Evolutionary conservation across 2,113 vertebrate genomes (phyloP), one percentile per base, ranked within the genome.

Genomic region (Neofelis nebulosa): DNA sequence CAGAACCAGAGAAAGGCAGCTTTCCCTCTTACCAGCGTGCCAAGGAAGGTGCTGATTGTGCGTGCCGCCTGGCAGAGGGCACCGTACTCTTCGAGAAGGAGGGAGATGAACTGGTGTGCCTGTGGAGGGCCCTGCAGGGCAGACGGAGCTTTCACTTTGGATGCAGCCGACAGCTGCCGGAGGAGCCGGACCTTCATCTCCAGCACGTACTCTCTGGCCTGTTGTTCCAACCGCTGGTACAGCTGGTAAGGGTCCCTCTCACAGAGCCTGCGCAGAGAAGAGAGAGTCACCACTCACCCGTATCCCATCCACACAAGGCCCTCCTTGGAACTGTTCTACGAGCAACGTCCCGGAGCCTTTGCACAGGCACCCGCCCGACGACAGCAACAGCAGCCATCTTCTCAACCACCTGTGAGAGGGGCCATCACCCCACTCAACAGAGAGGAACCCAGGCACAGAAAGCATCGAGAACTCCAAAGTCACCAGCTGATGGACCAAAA

Each of bases 231-330:
- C 19, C 99, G 99, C 93, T 99, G 99, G 97, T 99, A 99, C 36
- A 99, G 99, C 98, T 99, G 99, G 98, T 99, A 99, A 0, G 99
- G 99, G 98, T 99, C 99, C 98, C 99, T 99, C 98, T 99, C 99
- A 97, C 99, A 99, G 78, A 99, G 99, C 98, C 99, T 99, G 96
- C 0, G 79, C 12, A 66, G 50, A 83, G 45, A 93, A 95, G 76
- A 96, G n/a, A 76, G 15, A 27, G 69, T 88, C 85, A 91, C 36
- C 14, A 33, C 11, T 80, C n/a, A 73, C 66, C n/a, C 3, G 31
- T 19, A 33, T 19, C 21, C 41, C 25, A 8, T 63, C 38, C 9
- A 21, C 50, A 18, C 3, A 0, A 3, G 31, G 5, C 21, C 81
- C 81, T 21, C 12, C 1, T 2, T 2, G 2, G 3, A 23, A 5